Conservation (phyloP, 1,140 invertebrate species). For the Arctopsyche grandis region DNA sequence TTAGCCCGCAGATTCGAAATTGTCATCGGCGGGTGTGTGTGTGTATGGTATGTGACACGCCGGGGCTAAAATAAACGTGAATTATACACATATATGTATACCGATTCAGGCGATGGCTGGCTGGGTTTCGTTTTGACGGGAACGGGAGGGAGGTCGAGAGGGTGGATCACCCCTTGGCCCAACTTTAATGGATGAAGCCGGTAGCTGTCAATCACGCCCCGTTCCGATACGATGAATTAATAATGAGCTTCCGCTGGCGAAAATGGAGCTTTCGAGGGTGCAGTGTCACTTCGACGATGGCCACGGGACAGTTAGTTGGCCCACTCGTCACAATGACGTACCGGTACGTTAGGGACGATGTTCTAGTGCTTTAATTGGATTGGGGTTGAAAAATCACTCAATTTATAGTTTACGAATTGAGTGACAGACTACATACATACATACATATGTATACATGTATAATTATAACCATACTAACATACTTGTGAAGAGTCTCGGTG, state of each 20-base stretch:
- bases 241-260: constrained; percentile 33
- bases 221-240: constrained; percentile 44
- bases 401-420: too few relatives aligned
- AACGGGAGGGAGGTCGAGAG: neutral
- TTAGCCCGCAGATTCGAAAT: too few relatives aligned
- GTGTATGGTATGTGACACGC: too few relatives aligned
- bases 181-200: constrained; percentile 51
- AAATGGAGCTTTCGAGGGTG: constrained; percentile 44
- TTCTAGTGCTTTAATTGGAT: neutral
- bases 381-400: neutral
- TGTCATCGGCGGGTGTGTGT: too few relatives aligned
- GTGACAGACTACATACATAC: neutral
- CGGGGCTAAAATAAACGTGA: too few relatives aligned
- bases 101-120: too few relatives aligned
- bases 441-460: too few relatives aligned
- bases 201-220: constrained; percentile 47
- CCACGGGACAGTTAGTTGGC: neutral
- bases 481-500: too few relatives aligned
- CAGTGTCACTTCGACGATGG: constrained; percentile 22
- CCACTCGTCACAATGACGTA: neutral
- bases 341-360: neutral
- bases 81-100: too few relatives aligned
- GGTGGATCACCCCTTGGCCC: neutral
- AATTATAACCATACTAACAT: too few relatives aligned
- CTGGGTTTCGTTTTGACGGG: too few relatives aligned